Base-by-base conservation (phyloP, 2,888 invertebrate genomes). In the Cosmorhoe ocellata region DNA sequence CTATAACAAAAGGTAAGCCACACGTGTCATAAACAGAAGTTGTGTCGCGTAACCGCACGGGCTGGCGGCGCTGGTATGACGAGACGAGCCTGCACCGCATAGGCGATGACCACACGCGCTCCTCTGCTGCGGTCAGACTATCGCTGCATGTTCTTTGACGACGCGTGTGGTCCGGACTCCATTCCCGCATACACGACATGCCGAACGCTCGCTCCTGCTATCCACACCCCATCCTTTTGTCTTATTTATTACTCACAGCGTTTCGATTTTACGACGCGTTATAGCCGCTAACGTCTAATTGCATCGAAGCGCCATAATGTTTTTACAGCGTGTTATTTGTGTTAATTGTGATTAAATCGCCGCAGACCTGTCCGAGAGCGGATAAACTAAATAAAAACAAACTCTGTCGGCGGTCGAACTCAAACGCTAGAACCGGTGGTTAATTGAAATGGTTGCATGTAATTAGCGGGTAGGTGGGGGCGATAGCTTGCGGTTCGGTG, bases 381-480 rank as follows among this genome's bases (percentile, higher is more conserved):
- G 69, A 64, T 69, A 66, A 72, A 61, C 60, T 65, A 60, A 67
- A 69, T 67, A 69, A 74, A 75, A 75, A 68, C 66, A 72, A 71
- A 70, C 63, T 66, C 52, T 58, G 47, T 45, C 61, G 58, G 60
- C 64, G 63, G 59, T 57, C 49, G 51, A 63, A 61, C 64, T 67
- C 67, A 72, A 74, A 69, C 71, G 67, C 58, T 69, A 64, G 66
- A 64, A 63, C 64, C 64, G 67, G 63, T 67, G 69, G 69, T 72
- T 83, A 84, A 86, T 84, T 83, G 82, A 84, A 82, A 84, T 80
- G 77, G 79, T 71, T 82, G 84, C 81, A 81, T 82, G 79, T 84
- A 84, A 83, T 85, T 84, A 85, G 81, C 79, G 74, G 81, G 77
- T 77, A 73, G 81, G 78, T 74, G 75, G 76, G 74, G 73, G 78